Percentiles rank a stretch among this genome's conserved stretches.
Conservation (phyloP, 2,797 vertebrate species). For the Glossophaga mutica region DNA sequence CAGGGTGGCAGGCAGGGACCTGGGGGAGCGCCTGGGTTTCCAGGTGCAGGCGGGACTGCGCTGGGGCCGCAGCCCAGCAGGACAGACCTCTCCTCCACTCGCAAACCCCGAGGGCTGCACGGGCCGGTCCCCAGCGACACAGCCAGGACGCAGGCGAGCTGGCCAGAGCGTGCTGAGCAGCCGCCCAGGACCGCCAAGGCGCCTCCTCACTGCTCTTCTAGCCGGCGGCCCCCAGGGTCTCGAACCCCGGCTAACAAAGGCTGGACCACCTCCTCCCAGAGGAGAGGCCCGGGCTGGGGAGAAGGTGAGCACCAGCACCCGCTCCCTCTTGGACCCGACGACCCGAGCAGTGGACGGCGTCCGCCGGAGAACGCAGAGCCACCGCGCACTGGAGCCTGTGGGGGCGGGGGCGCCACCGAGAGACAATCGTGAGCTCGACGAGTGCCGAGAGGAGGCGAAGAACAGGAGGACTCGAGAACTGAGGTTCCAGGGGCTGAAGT, state of each 20-base stretch:
- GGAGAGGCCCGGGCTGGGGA: not conserved
- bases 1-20: not conserved
- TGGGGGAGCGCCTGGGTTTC: not conserved
- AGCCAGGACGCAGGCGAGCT: not conserved
- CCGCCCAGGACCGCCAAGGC: accelerated
- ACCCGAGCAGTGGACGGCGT: not conserved
- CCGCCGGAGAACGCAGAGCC: not conserved
- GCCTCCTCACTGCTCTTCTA: not conserved
- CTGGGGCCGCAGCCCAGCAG: not conserved
- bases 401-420: not conserved
- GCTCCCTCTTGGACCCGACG: not conserved
- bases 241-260: not conserved
- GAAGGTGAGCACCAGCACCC: not conserved
- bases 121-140: accelerated
- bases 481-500: not conserved
- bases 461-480: not conserved
- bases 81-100: not conserved
- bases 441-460: not conserved
- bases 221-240: not conserved
- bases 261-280: not conserved
- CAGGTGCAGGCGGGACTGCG: accelerated
- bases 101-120: not conserved
- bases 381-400: accelerated
- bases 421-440: not conserved
- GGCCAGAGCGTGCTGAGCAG: not conserved